A percentile compares a stretch with the other conserved stretches of the same genome.
Conservation (phyloP, 1,140 invertebrate genomes). For the Ceratina japonica region DNA sequence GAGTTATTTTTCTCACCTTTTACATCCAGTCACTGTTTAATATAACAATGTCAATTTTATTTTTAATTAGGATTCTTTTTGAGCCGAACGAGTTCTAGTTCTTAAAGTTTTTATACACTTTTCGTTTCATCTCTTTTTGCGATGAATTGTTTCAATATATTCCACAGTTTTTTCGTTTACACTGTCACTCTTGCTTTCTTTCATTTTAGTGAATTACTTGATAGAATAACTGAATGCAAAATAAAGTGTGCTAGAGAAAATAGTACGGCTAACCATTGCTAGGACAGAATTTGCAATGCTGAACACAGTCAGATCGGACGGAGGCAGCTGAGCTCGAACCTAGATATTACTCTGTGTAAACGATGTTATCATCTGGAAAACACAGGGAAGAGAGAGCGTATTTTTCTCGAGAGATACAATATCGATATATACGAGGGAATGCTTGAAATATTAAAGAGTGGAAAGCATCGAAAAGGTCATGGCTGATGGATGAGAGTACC, state of each 20-base stretch:
- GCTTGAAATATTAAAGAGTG: constrained; percentile 9
- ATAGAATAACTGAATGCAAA: neutral
- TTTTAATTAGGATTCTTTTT: neutral
- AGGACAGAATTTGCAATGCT: constrained; percentile 5
- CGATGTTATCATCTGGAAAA: constrained; percentile 10
- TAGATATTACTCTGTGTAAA: constrained; percentile 17
- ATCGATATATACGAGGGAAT: neutral
- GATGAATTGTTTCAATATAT: too few species aligned
- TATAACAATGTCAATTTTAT: too few species aligned
- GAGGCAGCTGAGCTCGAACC: neutral
- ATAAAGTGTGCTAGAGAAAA: neutral
- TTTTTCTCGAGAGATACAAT: constrained; percentile 6
- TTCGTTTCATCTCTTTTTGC: too few species aligned
- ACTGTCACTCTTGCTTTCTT: too few species aligned
- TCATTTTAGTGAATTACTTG: neutral
- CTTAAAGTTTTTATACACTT: too few species aligned
- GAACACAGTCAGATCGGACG: neutral
- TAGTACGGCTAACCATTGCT: too few species aligned
- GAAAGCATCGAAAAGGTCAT: constrained; percentile 10
- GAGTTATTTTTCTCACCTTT: too few species aligned
- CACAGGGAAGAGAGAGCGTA: neutral
- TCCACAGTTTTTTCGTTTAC: too few species aligned
- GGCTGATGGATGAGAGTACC: neutral
- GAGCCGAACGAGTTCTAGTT: too few species aligned
- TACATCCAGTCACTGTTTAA: too few species aligned